phyloP scores from a whole-genome alignment of 2,888 invertebrate species.

The Agonopterix alstromeriana region DNA sequence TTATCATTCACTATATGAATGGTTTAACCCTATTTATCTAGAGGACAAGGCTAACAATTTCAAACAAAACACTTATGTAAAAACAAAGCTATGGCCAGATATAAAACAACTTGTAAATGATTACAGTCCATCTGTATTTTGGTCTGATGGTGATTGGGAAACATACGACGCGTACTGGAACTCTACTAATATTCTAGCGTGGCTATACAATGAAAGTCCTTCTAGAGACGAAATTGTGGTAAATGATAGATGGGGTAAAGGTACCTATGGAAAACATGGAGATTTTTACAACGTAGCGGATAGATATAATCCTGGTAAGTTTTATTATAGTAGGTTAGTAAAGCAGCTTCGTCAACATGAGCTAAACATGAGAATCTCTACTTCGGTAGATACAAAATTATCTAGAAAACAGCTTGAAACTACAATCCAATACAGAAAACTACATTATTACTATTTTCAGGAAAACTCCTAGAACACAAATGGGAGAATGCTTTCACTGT shows the following conservation, averaged over 20 bases:
- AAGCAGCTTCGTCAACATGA: too few species aligned
- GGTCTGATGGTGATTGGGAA: conserved; percentile 98
- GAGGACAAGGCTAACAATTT: conserved; percentile 81
- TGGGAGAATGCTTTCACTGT: conserved; percentile 98
- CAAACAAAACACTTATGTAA: conserved; percentile 79
- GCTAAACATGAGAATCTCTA: neutral
- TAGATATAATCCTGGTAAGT: conserved; percentile 69
- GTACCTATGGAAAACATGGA: conserved; percentile 89
- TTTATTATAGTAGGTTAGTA: neutral
- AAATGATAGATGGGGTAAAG: conserved; percentile 96
- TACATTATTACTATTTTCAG: conserved; percentile 21
- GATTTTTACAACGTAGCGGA: conserved; percentile 92
- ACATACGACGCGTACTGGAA: conserved; percentile 89
- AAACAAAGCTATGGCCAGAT: conserved; percentile 86
- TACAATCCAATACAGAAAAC: neutral
- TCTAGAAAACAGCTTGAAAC: too few species aligned
- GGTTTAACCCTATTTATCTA: conserved; percentile 90
- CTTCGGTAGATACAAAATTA: too few species aligned
- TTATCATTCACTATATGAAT: conserved; percentile 91
- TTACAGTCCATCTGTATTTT: conserved; percentile 87
- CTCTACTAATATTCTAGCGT: conserved; percentile 89
- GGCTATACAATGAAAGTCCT: conserved; percentile 95
- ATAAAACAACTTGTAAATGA: conserved; percentile 83
- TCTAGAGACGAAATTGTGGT: conserved; percentile 92
- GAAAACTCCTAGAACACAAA: conserved; percentile 79